phyloP scores from a whole-genome alignment of 2,797 vertebrate genomes.

The Poeciliopsis gracilis region DNA sequence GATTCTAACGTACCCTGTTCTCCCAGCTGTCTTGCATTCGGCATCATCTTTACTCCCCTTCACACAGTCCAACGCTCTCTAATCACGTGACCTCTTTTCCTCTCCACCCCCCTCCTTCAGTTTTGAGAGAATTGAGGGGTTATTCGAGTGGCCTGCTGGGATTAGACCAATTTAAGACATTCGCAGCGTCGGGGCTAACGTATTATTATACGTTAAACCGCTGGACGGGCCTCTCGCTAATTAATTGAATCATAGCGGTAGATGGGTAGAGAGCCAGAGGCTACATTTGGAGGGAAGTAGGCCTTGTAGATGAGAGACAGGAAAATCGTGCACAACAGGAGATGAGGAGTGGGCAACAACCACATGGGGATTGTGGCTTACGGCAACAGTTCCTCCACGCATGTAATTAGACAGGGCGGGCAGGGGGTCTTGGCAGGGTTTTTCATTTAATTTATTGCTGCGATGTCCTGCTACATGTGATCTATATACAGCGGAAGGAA shows the following conservation, averaged over 20 bases:
- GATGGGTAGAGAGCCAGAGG: conserved; percentile 61
- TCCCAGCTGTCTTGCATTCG: conserved; percentile 54
- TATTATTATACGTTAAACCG: conserved; percentile 74
- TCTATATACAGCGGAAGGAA: conserved; percentile 44
- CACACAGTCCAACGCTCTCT: conserved; percentile 57
- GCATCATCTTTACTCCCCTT: conserved; percentile 50
- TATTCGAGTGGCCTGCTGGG: conserved; percentile 42
- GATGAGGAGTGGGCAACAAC: conserved; percentile 51
- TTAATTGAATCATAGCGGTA: conserved; percentile 79
- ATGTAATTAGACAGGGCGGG: conserved; percentile 78
- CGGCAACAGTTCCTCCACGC: conserved; percentile 72
- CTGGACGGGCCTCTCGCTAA: conserved; percentile 72
- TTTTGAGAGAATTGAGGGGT: conserved; percentile 53
- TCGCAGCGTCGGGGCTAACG: conserved; percentile 53
- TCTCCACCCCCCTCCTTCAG: not conserved
- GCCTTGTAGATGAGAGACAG: conserved; percentile 46
- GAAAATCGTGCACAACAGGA: conserved; percentile 57
- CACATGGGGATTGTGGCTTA: conserved; percentile 74
- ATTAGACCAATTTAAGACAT: conserved; percentile 72
- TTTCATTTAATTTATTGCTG: conserved; percentile 70
- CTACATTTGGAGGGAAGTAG: conserved; percentile 58
- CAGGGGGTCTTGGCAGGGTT: conserved; percentile 52
- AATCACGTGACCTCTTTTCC: conserved; percentile 49
- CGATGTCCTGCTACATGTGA: conserved; percentile 57
- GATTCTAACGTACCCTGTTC: conserved; percentile 56